Conservation (phyloP, 2,797 vertebrate genomes). For the Sebastes minor region DNA sequence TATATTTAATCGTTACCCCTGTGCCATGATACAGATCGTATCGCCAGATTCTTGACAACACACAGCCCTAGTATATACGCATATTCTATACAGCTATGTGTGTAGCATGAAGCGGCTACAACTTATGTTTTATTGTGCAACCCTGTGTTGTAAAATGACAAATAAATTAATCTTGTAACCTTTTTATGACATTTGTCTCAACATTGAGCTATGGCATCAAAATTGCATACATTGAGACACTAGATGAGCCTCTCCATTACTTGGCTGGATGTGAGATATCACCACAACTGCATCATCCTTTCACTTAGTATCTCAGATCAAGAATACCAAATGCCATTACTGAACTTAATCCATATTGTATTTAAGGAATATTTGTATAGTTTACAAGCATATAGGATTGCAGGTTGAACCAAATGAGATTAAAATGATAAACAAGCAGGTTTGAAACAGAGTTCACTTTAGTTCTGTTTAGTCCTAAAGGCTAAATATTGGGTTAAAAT, state of each 20-base stretch:
- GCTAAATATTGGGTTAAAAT: background rate
- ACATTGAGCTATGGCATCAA: background rate
- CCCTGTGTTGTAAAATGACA: background rate
- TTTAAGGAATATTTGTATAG: background rate
- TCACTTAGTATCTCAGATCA: background rate
- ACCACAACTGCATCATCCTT: background rate
- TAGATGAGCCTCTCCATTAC: background rate
- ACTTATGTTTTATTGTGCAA: background rate
- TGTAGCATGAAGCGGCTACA: background rate
- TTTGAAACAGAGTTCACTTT: background rate
- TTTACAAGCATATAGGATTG: background rate
- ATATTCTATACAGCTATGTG: too few relatives aligned
- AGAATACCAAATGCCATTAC: background rate
- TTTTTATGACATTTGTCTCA: background rate
- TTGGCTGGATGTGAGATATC: background rate
- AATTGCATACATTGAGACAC: background rate
- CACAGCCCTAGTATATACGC: too few relatives aligned
- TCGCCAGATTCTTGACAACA: too few relatives aligned
- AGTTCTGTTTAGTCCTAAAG: background rate
- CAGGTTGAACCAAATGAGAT: background rate
- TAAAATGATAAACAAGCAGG: background rate
- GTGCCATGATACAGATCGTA: too few relatives aligned
- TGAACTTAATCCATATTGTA: background rate
- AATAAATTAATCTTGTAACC: background rate
- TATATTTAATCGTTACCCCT: too few relatives aligned